A percentile compares a stretch with the other conserved stretches of the same genome.
Evolutionary conservation across 1,140 invertebrate genomes (phyloP).

Genomic region (Neelides sp.): DNA sequence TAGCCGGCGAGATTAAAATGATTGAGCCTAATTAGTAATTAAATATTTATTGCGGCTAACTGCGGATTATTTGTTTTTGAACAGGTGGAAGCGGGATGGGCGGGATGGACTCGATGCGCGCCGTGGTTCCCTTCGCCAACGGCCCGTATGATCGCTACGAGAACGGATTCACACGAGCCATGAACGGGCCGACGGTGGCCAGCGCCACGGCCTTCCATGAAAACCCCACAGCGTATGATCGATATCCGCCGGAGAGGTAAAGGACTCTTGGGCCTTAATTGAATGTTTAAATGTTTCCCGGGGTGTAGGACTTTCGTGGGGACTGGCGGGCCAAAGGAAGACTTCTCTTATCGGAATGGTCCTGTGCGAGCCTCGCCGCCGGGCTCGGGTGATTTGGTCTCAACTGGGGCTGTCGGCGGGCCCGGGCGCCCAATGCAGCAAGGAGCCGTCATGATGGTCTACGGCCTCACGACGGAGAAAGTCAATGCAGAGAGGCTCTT

Average conservation of each 20-base stretch:
- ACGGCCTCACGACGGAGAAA: conserved; percentile 81
- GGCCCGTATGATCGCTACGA: conserved; percentile 30
- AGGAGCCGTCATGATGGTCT: conserved; percentile 93
- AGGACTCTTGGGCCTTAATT: background rate
- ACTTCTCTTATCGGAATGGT: conserved; percentile 24
- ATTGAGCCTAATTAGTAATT: background rate
- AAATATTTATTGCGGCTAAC: background rate
- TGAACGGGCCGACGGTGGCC: conserved; percentile 25
- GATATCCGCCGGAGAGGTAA: conserved; percentile 29
- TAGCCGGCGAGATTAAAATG: no score
- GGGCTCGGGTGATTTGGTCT: conserved; percentile 35
- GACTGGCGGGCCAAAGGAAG: conserved; percentile 23
- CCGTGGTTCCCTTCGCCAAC: conserved; percentile 18
- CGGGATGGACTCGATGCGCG: conserved; percentile 21
- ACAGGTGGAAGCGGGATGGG: conserved; percentile 22
- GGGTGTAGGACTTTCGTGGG: conserved; percentile 21
- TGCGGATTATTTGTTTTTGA: background rate
- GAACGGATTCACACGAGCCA: conserved; percentile 27
- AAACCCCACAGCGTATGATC: conserved; percentile 19
- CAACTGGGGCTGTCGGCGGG: conserved; percentile 31
- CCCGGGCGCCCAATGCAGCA: conserved; percentile 42
- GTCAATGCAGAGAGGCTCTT: conserved; percentile 95
- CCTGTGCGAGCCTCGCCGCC: conserved; percentile 29
- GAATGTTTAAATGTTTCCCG: background rate
- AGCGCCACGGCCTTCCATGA: background rate